Evolutionary conservation across 2,113 vertebrate species (phyloP).

Genomic region (Solea senegalensis): DNA sequence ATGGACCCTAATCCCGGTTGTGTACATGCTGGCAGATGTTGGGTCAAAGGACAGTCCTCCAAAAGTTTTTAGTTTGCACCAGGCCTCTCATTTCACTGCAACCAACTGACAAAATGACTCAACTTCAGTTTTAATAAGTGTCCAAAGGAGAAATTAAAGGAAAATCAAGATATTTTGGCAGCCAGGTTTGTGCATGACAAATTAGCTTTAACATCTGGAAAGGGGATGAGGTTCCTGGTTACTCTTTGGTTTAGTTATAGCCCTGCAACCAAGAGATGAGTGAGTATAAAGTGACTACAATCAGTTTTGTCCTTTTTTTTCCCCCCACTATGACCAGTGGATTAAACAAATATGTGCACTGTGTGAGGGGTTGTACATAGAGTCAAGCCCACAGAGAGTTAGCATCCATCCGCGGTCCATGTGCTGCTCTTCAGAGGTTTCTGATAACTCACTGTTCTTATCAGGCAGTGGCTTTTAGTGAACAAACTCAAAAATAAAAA

Average conservation of each 20-base stretch:
- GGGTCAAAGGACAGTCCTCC: slow-evolving; percentile 35
- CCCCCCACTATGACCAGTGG: no score
- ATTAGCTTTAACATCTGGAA: background rate
- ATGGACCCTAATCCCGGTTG: slow-evolving; percentile 37
- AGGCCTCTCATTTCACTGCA: slow-evolving; percentile 18
- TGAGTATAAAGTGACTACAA: background rate
- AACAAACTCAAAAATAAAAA: background rate
- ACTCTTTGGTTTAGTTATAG: background rate
- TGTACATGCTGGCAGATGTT: slow-evolving; percentile 50
- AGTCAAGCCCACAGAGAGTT: background rate
- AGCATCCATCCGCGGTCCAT: background rate
- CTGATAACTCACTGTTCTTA: background rate
- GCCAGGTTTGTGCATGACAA: slow-evolving; percentile 5
- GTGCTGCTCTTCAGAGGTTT: no score
- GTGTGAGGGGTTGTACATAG: background rate
- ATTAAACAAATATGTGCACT: no score
- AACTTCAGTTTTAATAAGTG: slow-evolving; percentile 12
- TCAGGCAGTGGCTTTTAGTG: background rate
- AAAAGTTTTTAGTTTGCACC: slow-evolving; percentile 31
- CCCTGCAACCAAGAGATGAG: slow-evolving; percentile 1
- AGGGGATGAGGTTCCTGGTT: background rate
- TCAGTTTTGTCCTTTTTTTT: background rate
- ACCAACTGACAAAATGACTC: slow-evolving; percentile 18
- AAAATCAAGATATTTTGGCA: slow-evolving; percentile 1
- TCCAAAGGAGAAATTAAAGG: slow-evolving; percentile 1